A percentile compares a stretch with the other conserved stretches of the same genome.
phyloP scores from a whole-genome alignment of 2,888 invertebrate genomes.

The Archips crataeganus region DNA sequence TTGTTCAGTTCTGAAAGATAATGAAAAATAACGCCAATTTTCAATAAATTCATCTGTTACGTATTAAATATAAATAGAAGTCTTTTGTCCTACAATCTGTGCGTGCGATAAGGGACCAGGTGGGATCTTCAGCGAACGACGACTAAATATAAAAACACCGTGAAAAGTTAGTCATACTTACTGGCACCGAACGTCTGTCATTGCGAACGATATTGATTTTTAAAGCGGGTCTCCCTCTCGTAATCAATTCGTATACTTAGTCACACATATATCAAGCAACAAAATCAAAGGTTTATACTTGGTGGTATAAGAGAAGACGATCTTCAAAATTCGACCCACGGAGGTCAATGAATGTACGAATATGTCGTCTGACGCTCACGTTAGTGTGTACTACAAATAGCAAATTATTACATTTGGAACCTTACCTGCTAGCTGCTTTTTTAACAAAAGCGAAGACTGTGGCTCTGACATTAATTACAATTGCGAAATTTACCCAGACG shows the following conservation, averaged over 20 bases:
- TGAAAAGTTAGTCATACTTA: slow-evolving; percentile 58
- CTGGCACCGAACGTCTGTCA: slow-evolving; percentile 71
- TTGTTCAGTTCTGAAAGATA: slow-evolving; percentile 96
- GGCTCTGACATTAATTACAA: slow-evolving; percentile 97
- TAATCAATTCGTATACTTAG: slow-evolving; percentile 17
- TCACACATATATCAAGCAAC: slow-evolving; percentile 3
- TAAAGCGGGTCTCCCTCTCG: slow-evolving; percentile 48
- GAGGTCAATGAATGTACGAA: slow-evolving; percentile 83
- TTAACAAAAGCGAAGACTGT: slow-evolving; percentile 97
- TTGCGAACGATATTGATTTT: slow-evolving; percentile 78
- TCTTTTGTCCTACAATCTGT: slow-evolving; percentile 18
- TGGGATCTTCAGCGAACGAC: slow-evolving; percentile 56
- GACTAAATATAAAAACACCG: slow-evolving; percentile 41
- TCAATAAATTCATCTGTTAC: background rate
- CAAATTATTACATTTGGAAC: slow-evolving; percentile 55
- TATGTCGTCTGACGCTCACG: slow-evolving; percentile 71
- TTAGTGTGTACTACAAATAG: slow-evolving; percentile 59
- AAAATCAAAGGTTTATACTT: slow-evolving; percentile 4
- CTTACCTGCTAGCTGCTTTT: slow-evolving; percentile 98
- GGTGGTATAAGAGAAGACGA: slow-evolving; percentile 42
- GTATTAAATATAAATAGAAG: slow-evolving; percentile 8
- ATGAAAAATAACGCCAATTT: slow-evolving; percentile 42
- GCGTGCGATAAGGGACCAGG: slow-evolving; percentile 64
- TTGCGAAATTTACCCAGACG: slow-evolving; percentile 91
- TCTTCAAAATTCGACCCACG: slow-evolving; percentile 77